A percentile compares a stretch with the other conserved stretches of the same genome.
Conservation (phyloP, 2,797 vertebrate species). For the Paguma larvata region DNA sequence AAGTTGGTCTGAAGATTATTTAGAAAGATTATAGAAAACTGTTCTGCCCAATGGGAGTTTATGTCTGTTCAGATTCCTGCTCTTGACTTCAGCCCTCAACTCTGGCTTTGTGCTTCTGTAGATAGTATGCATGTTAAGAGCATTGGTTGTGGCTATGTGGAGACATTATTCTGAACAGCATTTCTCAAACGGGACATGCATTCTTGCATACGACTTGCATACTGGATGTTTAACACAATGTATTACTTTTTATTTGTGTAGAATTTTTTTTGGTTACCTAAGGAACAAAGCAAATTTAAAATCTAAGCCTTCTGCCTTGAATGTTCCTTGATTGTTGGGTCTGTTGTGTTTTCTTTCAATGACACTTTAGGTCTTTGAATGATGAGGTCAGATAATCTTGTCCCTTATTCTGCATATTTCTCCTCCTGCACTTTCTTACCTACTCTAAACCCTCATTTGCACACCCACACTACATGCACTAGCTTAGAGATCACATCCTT, state of each 20-base stretch:
- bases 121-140: neutral
- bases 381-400: neutral
- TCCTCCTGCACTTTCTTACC: neutral
- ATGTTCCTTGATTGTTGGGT: neutral
- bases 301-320: neutral
- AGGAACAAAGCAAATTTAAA: conserved; percentile 20
- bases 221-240: neutral
- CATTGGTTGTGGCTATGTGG: neutral
- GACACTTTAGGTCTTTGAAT: neutral
- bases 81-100: conserved; percentile 40
- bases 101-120: neutral
- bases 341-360: neutral
- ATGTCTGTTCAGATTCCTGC: conserved; percentile 43
- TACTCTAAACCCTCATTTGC: neutral
- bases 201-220: neutral
- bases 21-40: conserved; percentile 71
- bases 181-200: neutral
- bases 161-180: neutral
- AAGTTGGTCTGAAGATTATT: conserved; percentile 72
- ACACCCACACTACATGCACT: too few relatives aligned
- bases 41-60: conserved; percentile 39
- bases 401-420: neutral
- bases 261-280: neutral
- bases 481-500: neutral
- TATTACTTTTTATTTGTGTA: neutral